phyloP scores from a whole-genome alignment of 2,797 vertebrate genomes.

The Danio choprae region DNA sequence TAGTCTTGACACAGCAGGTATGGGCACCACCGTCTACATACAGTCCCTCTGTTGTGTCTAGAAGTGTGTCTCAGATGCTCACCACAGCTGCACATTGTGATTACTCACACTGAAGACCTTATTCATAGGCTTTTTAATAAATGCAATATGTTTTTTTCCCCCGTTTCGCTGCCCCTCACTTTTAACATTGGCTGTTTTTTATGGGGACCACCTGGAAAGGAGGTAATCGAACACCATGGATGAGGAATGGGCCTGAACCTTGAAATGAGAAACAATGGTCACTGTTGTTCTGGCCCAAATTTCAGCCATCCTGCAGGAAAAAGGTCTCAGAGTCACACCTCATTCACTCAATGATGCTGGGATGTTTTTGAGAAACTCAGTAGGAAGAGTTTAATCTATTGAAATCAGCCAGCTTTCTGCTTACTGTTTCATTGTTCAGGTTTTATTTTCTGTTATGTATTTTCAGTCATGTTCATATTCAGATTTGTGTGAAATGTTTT shows the following conservation, averaged over 20 bases:
- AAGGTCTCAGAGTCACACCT: constrained; percentile 61
- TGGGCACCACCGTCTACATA: constrained; percentile 7
- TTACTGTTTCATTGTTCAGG: not conserved
- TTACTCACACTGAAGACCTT: constrained; percentile 58
- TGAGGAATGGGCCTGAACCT: constrained; percentile 54
- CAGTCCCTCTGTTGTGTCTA: constrained; percentile 49
- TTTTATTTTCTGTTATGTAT: not conserved
- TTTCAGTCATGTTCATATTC: no score
- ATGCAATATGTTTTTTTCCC: constrained; percentile 62
- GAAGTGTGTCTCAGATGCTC: constrained; percentile 36
- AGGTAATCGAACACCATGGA: constrained; percentile 63
- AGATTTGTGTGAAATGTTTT: no score
- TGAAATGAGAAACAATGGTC: constrained; percentile 64
- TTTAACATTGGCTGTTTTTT: constrained; percentile 49
- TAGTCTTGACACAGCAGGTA: constrained; percentile 35
- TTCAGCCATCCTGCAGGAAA: constrained; percentile 63
- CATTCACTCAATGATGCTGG: constrained; percentile 44
- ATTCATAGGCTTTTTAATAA: constrained; percentile 68
- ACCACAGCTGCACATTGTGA: constrained; percentile 44
- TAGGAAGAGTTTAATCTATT: constrained; percentile 80
- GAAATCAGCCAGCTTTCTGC: no score
- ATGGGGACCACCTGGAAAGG: constrained; percentile 64
- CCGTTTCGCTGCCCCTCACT: constrained; percentile 42
- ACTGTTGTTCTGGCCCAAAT: constrained; percentile 65
- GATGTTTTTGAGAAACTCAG: constrained; percentile 62